These are phyloP conservation scores for Pseudococcus longispinus DNA, from an alignment of 2,888 invertebrate genomes.

Conservation along the genomic window DNA sequence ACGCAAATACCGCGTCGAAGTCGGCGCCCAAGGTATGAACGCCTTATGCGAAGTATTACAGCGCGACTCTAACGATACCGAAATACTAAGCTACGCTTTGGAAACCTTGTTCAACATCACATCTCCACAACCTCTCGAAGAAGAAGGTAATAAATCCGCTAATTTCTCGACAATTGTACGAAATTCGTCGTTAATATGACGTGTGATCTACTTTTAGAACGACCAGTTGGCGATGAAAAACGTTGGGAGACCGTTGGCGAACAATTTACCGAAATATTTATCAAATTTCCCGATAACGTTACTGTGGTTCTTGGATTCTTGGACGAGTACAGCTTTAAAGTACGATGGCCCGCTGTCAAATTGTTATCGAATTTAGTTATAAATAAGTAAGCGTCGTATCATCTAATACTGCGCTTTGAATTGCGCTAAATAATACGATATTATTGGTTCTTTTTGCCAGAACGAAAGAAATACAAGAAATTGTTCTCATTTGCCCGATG, in stretches of 20 bases:
- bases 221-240: slow-evolving; percentile 62
- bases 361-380: slow-evolving; percentile 85
- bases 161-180: slow-evolving; percentile 61
- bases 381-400: slow-evolving; percentile 67
- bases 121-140: slow-evolving; percentile 79
- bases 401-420: not conserved
- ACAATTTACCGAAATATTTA: slow-evolving; percentile 96
- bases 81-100: slow-evolving; percentile 89
- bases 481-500: slow-evolving; percentile 89
- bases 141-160: slow-evolving; percentile 68
- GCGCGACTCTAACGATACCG: slow-evolving; percentile 86
- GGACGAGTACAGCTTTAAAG: slow-evolving; percentile 94
- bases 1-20: slow-evolving; percentile 91
- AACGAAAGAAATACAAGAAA: slow-evolving; percentile 86
- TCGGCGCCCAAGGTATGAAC: slow-evolving; percentile 91
- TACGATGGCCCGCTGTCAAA: slow-evolving; percentile 88
- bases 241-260: slow-evolving; percentile 75
- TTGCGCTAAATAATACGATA: not conserved
- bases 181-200: not conserved
- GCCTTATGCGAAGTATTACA: slow-evolving; percentile 80
- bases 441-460: slow-evolving; percentile 63
- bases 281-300: slow-evolving; percentile 87
- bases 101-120: slow-evolving; percentile 93
- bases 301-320: slow-evolving; percentile 80
- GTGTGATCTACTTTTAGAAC: slow-evolving; percentile 59